Evolutionary conservation across 2,888 invertebrate genomes (phyloP).

Genomic region (Sinotaia quadrata): DNA sequence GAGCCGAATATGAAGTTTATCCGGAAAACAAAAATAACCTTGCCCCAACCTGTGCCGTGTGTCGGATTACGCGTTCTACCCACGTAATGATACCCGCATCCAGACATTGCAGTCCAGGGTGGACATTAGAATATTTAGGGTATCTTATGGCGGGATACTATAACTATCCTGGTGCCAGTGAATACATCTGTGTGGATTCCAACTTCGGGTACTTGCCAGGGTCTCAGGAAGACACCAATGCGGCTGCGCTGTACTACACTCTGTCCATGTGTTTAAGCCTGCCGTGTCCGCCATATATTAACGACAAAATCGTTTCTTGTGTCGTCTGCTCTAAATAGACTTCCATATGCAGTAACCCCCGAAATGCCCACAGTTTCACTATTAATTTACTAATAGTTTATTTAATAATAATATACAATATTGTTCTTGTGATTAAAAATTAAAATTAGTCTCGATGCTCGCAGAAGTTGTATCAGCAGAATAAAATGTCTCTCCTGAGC

Average conservation of each 20-base stretch:
- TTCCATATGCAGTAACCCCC: too few species aligned
- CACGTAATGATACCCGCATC: not conserved
- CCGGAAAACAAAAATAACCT: not conserved
- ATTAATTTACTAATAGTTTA: too few species aligned
- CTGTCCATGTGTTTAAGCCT: not conserved
- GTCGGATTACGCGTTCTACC: not conserved
- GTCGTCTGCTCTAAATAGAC: not conserved
- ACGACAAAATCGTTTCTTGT: not conserved
- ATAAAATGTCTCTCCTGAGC: too few species aligned
- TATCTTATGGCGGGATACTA: not conserved
- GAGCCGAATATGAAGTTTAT: constrained; percentile 2
- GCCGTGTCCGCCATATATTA: not conserved
- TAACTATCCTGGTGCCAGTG: not conserved
- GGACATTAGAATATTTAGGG: not conserved
- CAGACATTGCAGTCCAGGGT: not conserved
- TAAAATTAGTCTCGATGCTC: too few species aligned
- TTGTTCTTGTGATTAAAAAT: too few species aligned
- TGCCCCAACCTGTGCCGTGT: not conserved
- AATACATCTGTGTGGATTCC: not conserved
- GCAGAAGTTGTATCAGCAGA: too few species aligned
- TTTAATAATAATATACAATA: too few species aligned
- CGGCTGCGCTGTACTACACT: not conserved
- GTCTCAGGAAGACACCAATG: not conserved
- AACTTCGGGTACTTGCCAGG: not conserved
- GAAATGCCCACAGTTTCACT: too few species aligned